Base-by-base conservation (phyloP, 2,113 vertebrate genomes). In the Oryzias melastigma region DNA sequence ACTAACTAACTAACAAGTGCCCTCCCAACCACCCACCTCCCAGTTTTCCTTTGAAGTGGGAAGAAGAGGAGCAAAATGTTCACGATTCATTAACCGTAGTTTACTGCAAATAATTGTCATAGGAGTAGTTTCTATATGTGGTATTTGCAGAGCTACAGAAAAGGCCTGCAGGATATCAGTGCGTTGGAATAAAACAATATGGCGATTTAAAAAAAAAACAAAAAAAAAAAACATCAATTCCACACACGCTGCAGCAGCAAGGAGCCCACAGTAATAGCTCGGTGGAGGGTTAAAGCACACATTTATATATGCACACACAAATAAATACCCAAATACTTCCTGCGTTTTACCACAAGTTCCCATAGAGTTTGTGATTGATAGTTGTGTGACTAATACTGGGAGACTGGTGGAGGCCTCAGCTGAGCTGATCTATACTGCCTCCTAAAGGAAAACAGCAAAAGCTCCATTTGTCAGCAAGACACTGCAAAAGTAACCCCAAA, bases 391-490 rank as follows among this genome's bases (percentile, higher is more conserved):
- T 68, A 58, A 61, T 54, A 59, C 62, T 75, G 58, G 55, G 64
- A 75, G 68, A 75, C 71, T 66, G 74, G 62, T 53, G 52, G 57
- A 58, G 57, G 35, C 48, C 58, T 63, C 45, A 53, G 58, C 71
- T 64, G 58, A 68, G 77, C 81, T 76, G 65, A 80, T 77, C 85
- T 78, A 71, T 75, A 85, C 72, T 78, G 82, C 85, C 83, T 85
- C 85, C 87, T 86, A 70, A 78, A 87, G 85, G 85, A 78, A 24
- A 59, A 67, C 66, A 69, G 47, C 59, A 51, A 65, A 71, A 68
- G 82, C 14, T 73, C 71, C 65, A 48, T 43, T 56, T 15, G 35
- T 43, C 59, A 62, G 19, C n/a, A 43, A 66, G 65, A 67, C 61
- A 42, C 51, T 69, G 72, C 57, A 71, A 71, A 58, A 75, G 25